Evolutionary conservation across 1,140 invertebrate species (phyloP).

Genomic region (Hylyphantes graminicola): DNA sequence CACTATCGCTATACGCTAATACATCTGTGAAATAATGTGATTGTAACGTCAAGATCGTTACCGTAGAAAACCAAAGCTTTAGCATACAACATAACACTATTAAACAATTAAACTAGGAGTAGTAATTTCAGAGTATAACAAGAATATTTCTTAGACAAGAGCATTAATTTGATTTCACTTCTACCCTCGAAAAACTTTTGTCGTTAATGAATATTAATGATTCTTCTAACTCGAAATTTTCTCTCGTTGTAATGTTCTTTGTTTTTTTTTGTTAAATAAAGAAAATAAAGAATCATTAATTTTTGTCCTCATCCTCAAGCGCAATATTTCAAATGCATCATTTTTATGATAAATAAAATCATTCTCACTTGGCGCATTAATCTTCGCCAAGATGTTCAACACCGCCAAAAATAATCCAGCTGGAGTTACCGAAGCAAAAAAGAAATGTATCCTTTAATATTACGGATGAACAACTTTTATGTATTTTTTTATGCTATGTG

Average conservation of each 20-base stretch:
- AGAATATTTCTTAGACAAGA: no score
- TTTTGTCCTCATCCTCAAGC: not conserved
- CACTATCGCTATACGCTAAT: no score
- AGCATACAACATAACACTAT: no score
- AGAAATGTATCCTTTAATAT: conserved; percentile 3
- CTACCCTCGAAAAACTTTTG: no score
- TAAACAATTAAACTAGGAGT: no score
- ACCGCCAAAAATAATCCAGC: conserved; percentile 26
- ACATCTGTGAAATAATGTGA: no score
- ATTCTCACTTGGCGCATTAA: conserved; percentile 31
- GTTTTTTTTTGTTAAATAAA: not conserved
- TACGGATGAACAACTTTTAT: conserved; percentile 33
- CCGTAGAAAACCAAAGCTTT: no score
- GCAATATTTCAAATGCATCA: conserved; percentile 2
- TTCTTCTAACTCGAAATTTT: not conserved
- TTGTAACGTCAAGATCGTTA: no score
- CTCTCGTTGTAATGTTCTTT: not conserved
- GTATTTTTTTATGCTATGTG: conserved; percentile 32
- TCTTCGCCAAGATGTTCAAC: conserved; percentile 31
- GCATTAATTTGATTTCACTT: no score
- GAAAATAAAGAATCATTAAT: no score
- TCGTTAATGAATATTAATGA: no score
- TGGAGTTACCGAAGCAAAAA: not conserved
- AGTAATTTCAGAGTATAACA: no score
- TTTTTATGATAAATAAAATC: conserved; percentile 23